These are phyloP conservation scores for Carettochelys insculpta DNA, from an alignment of 2,113 vertebrate species.

Conservation along the genomic window DNA sequence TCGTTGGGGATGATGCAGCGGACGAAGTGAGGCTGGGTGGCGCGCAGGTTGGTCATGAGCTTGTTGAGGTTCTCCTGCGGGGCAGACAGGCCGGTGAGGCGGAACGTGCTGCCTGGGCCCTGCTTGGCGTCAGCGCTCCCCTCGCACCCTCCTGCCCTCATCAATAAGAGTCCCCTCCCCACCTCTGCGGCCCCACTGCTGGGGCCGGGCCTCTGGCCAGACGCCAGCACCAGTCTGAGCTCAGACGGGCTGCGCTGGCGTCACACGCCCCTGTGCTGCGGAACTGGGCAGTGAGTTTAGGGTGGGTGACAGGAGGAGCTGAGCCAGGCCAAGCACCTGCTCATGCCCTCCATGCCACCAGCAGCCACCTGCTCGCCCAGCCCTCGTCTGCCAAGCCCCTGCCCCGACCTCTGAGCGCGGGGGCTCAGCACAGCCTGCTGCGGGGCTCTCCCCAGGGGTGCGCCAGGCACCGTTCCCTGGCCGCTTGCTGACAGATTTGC, in stretches of 20 bases:
- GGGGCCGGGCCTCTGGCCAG: not conserved
- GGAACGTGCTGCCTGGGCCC: constrained; percentile 24
- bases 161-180: not conserved
- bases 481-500: too few species aligned
- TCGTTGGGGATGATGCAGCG: constrained; percentile 96
- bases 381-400: too few species aligned
- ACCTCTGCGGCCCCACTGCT: not conserved
- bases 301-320: not conserved
- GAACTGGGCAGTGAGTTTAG: not conserved
- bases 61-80: constrained; percentile 94
- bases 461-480: too few species aligned
- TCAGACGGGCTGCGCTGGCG: too few species aligned
- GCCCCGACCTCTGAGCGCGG: too few species aligned
- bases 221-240: not conserved
- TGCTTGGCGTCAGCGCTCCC: not conserved
- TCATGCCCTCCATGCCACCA: too few species aligned
- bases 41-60: constrained; percentile 93
- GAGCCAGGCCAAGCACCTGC: not conserved
- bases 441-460: not conserved
- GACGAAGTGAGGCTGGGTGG: constrained; percentile 95
- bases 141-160: not conserved
- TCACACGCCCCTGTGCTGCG: not conserved
- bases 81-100: constrained; percentile 14
- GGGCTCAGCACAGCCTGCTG: not conserved
- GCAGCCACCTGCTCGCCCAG: too few species aligned